These are phyloP conservation scores for Cataglyphis albicans DNA, from an alignment of 2,888 invertebrate species.

Conservation along the genomic window DNA sequence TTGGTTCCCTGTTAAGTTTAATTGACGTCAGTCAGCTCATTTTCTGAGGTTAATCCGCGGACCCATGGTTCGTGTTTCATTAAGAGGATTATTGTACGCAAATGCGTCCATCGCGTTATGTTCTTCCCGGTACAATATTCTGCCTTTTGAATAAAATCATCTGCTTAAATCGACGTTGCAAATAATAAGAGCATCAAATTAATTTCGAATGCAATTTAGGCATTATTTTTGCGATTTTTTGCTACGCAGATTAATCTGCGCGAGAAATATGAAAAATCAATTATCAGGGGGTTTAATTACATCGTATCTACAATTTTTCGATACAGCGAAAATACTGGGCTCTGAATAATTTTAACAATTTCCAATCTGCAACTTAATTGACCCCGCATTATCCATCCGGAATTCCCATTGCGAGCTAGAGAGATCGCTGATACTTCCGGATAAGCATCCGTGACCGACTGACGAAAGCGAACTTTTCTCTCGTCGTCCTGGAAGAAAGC, in stretches of 20 bases:
- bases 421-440: neutral
- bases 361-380: neutral
- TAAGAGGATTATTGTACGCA: slow-evolving; percentile 45
- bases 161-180: neutral
- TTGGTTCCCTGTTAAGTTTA: slow-evolving; percentile 49
- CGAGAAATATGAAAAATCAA: neutral
- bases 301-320: neutral
- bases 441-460: slow-evolving; percentile 32
- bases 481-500: slow-evolving; percentile 1
- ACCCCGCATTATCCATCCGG: neutral
- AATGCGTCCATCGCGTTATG: slow-evolving; percentile 1
- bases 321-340: neutral
- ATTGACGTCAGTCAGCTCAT: slow-evolving; percentile 56
- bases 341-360: neutral
- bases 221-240: neutral
- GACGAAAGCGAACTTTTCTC: slow-evolving; percentile 6
- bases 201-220: neutral
- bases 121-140: neutral
- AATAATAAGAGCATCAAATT: neutral
- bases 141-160: slow-evolving; percentile 11
- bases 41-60: slow-evolving; percentile 52
- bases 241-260: neutral
- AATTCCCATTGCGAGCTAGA: slow-evolving; percentile 8
- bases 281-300: neutral
- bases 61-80: slow-evolving; percentile 41